A percentile compares a stretch with the other conserved stretches of the same genome.
phyloP scores from a whole-genome alignment of 37 sponge, comb jelly and placozoan genomes.

The Bolinopsis microptera region DNA sequence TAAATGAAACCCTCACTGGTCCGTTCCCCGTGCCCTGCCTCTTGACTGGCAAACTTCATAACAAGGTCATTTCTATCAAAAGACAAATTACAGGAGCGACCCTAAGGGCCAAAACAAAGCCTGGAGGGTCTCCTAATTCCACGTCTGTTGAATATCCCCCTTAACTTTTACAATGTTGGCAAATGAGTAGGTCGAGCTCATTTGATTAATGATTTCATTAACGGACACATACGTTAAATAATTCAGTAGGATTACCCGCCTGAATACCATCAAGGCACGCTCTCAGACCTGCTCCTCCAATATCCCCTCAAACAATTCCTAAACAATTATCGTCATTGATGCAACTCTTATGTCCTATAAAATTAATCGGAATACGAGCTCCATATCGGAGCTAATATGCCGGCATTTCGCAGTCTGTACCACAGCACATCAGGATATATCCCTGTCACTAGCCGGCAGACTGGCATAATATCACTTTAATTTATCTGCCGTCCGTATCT shows the following conservation, averaged over 20 bases:
- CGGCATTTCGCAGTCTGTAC: not conserved
- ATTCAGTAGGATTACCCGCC: not conserved
- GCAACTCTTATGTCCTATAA: not conserved
- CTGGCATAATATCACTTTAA: not conserved
- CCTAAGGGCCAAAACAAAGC: not conserved
- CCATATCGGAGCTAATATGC: not conserved
- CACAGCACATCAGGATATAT: not conserved
- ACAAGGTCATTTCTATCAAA: not conserved
- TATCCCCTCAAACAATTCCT: no score
- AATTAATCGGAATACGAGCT: not conserved
- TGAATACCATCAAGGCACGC: not conserved
- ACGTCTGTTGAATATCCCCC: not conserved
- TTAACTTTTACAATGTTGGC: not conserved
- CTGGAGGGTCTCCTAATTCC: not conserved
- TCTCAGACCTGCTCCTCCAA: not conserved
- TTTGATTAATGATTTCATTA: not conserved
- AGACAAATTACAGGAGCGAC: not conserved
- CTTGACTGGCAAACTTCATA: not conserved
- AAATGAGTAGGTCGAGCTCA: not conserved
- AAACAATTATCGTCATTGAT: no score
- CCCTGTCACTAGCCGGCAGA: not conserved
- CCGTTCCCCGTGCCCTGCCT: no score
- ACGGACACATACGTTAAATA: not conserved
- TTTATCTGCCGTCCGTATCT: not conserved
- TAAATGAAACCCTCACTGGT: no score